Evolutionary conservation across 1,140 invertebrate species (phyloP).

Genomic region (Rhagoletis zephyria): DNA sequence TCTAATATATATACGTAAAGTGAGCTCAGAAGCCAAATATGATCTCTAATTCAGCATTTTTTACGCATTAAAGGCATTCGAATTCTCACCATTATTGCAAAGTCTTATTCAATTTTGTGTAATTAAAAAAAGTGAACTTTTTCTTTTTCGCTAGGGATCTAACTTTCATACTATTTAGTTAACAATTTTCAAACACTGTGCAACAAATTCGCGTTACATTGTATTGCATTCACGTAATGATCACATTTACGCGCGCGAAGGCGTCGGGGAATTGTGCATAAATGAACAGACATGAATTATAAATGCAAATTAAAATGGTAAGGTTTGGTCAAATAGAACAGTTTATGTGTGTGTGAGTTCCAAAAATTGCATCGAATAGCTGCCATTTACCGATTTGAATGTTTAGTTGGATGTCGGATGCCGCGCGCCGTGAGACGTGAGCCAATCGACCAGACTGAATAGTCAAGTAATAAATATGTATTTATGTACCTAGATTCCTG

Average conservation of each 20-base stretch:
- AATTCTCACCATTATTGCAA: too few species aligned
- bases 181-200: too few species aligned
- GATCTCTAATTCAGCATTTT: too few species aligned
- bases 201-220: neutral
- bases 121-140: too few species aligned
- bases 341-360: neutral
- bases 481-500: neutral
- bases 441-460: neutral
- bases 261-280: slow-evolving; percentile 11
- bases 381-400: neutral
- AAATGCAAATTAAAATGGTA: slow-evolving; percentile 14
- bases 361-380: neutral
- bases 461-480: neutral
- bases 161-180: too few species aligned
- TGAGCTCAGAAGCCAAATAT: too few species aligned
- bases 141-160: too few species aligned
- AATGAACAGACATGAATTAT: slow-evolving; percentile 11
- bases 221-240: neutral
- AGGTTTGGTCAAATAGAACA: neutral
- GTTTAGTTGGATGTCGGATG: neutral
- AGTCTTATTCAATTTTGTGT: too few species aligned
- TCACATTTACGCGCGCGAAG: neutral
- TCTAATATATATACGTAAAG: too few species aligned
- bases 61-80: too few species aligned
- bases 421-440: neutral